Evolutionary conservation across 2,888 invertebrate species (phyloP), one percentile per base, ranked within the genome.

Genomic region (Vandiemenella viatica): DNA sequence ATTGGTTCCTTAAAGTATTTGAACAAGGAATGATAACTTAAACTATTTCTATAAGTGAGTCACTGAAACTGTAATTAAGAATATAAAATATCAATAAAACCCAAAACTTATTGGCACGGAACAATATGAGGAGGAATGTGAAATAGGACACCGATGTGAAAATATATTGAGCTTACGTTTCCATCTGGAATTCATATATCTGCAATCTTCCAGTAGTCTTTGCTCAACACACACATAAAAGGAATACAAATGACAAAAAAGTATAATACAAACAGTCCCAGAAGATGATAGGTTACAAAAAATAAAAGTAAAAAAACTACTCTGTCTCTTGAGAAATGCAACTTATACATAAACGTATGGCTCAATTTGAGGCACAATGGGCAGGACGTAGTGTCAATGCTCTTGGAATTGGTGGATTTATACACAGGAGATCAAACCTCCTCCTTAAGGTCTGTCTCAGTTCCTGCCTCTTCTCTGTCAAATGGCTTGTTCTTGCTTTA

Each of bases 351-450:
- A 21, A 20, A 20, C 19, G 6, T n/a, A 17, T 43, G 17, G 20
- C 22, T 37, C 46, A 51, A 40, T 51, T 48, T 19, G 52, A 52
- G 50, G 50, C 52, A 50, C 52, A 52, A 21, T 49, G 50, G 22
- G 49, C 23, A 22, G 47, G 37, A 22, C 23, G 48, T 32, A 45
- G 43, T 5, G 38, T 16, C 13, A 40, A 17, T 4, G 38, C 38
- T 22, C 32, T 45, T n/a, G 47, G 44, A n/a, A 37, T 43, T 15
- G 40, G 44, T n/a, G 21, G 18, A 18, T 50, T 50, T 13, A 46
- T 20, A 52, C 88, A 87, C 59, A 88, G 69, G 65, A 83, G 79
- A 55, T 81, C 86, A 63, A 91, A 92, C 64, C 85, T 82, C 64
- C 82, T 79, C 62, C 82, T 80, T 53, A 92, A 70, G 50, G 79